phyloP scores from a whole-genome alignment of 2,888 invertebrate genomes.

The Drosophila ustulata region DNA sequence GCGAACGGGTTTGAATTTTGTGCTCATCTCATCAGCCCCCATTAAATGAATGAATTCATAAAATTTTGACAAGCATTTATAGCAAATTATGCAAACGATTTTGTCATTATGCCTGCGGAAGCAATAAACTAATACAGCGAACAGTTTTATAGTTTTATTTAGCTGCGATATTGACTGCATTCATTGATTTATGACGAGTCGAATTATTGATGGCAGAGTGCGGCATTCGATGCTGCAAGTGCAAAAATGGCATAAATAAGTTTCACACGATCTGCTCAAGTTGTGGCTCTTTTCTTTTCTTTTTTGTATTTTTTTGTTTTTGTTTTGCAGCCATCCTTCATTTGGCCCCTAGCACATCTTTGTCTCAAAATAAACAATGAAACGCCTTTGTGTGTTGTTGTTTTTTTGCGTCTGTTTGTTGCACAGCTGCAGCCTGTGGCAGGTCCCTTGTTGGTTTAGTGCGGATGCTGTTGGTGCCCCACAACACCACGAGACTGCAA shows the following conservation, averaged over 20 bases:
- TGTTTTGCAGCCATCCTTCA: constrained; percentile 47
- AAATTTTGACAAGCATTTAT: constrained; percentile 20
- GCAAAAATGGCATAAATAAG: constrained; percentile 15
- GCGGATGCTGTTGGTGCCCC: neutral
- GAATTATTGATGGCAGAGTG: neutral
- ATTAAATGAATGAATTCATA: constrained; percentile 3
- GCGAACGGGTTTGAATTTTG: neutral
- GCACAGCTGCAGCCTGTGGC: constrained; percentile 10
- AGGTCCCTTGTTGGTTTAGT: constrained; percentile 9
- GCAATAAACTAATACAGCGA: constrained; percentile 1
- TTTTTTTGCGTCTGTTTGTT: neutral
- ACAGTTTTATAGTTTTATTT: constrained; percentile 7
- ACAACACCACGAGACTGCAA: neutral
- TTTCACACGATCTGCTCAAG: constrained; percentile 53
- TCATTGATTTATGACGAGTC: neutral
- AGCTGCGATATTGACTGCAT: neutral
- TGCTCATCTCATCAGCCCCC: neutral
- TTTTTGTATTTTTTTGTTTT: neutral
- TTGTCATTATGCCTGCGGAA: constrained; percentile 10
- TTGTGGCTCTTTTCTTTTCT: neutral
- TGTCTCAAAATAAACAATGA: constrained; percentile 63
- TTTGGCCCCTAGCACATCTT: constrained; percentile 36
- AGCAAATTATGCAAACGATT: constrained; percentile 19
- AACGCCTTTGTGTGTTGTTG: constrained; percentile 46
- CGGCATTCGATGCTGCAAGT: constrained; percentile 7